Evolutionary conservation across 2,113 vertebrate genomes (phyloP), one percentile per base, ranked within the genome.

Genomic region (Tiliqua scincoides): DNA sequence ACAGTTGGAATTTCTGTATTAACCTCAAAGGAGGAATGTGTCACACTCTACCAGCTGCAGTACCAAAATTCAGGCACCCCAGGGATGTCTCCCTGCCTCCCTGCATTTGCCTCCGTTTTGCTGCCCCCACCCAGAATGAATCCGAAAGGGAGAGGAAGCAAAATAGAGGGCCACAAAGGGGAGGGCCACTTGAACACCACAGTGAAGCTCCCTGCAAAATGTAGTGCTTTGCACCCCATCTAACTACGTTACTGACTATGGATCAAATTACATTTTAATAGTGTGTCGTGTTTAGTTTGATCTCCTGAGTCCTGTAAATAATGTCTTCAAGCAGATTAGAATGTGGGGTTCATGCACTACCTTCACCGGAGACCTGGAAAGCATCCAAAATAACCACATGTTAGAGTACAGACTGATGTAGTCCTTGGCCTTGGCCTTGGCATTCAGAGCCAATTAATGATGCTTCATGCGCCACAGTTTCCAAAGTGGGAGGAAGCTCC

Each of bases 241-340:
- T n/a, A n/a, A n/a, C n/a, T n/a, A n/a, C n/a, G n/a, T n/a, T n/a
- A n/a, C n/a, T n/a, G n/a, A n/a, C n/a, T n/a, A n/a, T n/a, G n/a
- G n/a, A n/a, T n/a, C n/a, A n/a, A n/a, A n/a, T n/a, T n/a, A n/a
- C n/a, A n/a, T n/a, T n/a, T n/a, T n/a, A n/a, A n/a, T n/a, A n/a
- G 0, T 67, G 65, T 88, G 81, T 40, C 40, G 67, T 84, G 80
- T 72, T 91, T 57, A 27, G 52, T 9, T 11, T 73, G 14, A 43
- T 74, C 23, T 87, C 32, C 68, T 61, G 7, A 54, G n/a, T n/a
- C n/a, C n/a, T n/a, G 32, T 72, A 86, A 88, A 65, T 79, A 85
- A 73, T 61, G 81, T 43, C 77, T 85, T 80, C 18, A 85, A 83
- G 74, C 0, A 0, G 1, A 75, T 85, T 89, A 0, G 0, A 59